Base-by-base conservation (phyloP, 2,888 invertebrate genomes). In the Callyntrura guangdongensis region DNA sequence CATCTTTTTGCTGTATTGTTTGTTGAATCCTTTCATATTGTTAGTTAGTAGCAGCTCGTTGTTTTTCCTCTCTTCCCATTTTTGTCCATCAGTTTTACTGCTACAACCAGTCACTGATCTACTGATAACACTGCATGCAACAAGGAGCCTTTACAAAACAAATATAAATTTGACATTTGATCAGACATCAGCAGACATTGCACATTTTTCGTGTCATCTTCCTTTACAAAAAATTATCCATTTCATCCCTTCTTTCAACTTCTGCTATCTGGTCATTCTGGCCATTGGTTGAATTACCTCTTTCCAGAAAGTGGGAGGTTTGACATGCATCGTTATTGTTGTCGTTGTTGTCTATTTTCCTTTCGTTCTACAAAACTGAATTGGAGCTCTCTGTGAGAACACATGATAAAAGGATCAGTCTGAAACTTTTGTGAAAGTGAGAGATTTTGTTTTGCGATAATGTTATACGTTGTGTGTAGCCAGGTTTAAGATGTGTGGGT, bases 281-380 rank as follows among this genome's bases (percentile, higher is more conserved):
- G 5, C 14, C 27, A 56, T 17, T 27, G 53, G 8, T 79, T 56
- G 56, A 79, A 79, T 27, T 27, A 8, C 36, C 8, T 72, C 72
- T 77, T 79, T 79, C 77, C 79, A 56, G 59, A 79, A 79, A 79
- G 27, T 79, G 79, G 79, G 79, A 56, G 79, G 79, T 79, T 79
- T 17, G 1, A 56, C 56, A 6, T 2, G 6, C 36, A 36, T 72
- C 72, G 27, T 56, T 25, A 36, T 74, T 17, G 49, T 49, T 74
- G 12, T 74, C 12, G 17, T 49, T 12, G 74, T 74, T 74, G 47
- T 49, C 20, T 11, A 36, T 45, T 27, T 27, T 27, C 14, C 14
- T 25, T n/a, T 56, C 25, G 59, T 79, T 56, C 27, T 45, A 17
- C 14, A n/a, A 11, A 36, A 36, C 17, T 79, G 27, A 22, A 56